Conservation (phyloP, 2,797 vertebrate species). For the Poecilia gillii region DNA sequence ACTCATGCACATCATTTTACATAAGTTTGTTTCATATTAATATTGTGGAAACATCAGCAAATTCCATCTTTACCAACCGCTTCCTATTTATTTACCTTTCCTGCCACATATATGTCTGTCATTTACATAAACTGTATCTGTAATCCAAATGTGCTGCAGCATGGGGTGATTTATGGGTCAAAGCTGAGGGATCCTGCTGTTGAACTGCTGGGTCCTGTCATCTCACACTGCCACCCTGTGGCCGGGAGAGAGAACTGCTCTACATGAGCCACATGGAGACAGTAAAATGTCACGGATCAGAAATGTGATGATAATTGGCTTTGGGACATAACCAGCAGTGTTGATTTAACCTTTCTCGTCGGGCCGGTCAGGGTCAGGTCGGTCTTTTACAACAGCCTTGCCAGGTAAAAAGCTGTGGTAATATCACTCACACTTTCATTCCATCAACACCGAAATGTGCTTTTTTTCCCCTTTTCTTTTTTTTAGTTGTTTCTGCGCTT, state of each 20-base stretch:
- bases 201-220: not conserved
- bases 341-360: slow-evolving; percentile 23
- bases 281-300: not conserved
- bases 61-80: slow-evolving; percentile 14
- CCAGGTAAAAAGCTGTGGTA: slow-evolving; percentile 3
- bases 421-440: not conserved
- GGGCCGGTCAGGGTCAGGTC: slow-evolving; percentile 3
- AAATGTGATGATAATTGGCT: slow-evolving; percentile 6
- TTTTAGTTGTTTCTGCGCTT: not conserved
- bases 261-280: not conserved
- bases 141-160: not conserved
- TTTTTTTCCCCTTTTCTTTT: not conserved
- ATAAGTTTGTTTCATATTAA: not conserved
- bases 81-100: not conserved
- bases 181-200: not conserved
- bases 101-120: not conserved
- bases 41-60: not conserved
- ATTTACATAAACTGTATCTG: not conserved
- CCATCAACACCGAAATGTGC: not conserved
- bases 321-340: not conserved
- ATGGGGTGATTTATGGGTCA: slow-evolving; percentile 1
- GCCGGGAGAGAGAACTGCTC: slow-evolving; percentile 36
- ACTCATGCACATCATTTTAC: not conserved
- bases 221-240: slow-evolving; percentile 60
- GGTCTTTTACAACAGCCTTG: not conserved